Evolutionary conservation across 2,888 invertebrate species (phyloP).

Genomic region (Lagria hirta): DNA sequence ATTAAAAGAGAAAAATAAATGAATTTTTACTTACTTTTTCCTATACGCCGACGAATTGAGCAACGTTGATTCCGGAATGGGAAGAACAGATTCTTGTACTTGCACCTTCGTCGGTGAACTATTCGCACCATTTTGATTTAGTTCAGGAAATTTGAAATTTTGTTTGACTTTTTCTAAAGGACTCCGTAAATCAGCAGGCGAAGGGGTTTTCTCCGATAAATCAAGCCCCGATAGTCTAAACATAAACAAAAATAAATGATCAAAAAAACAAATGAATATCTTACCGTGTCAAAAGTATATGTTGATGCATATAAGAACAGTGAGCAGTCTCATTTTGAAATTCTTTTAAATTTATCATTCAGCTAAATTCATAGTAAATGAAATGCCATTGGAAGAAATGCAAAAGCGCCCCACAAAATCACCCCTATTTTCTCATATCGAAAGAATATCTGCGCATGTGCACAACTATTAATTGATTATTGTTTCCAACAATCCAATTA

Average conservation of each 20-base stretch:
- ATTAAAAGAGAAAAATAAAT: constrained; percentile 10
- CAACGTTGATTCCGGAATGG: constrained; percentile 44
- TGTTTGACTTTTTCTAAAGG: constrained; percentile 49
- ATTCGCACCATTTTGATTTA: constrained; percentile 42
- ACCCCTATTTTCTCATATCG: too few relatives aligned
- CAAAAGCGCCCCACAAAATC: too few relatives aligned
- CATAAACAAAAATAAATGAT: too few relatives aligned
- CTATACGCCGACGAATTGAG: constrained; percentile 42
- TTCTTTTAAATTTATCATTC: constrained; percentile 46
- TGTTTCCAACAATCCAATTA: too few relatives aligned
- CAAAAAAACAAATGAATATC: too few relatives aligned
- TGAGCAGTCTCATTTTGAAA: constrained; percentile 44
- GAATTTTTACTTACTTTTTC: constrained; percentile 44
- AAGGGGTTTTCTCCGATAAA: constrained; percentile 42
- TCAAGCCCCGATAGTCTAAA: constrained; percentile 48
- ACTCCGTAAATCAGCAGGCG: constrained; percentile 37
- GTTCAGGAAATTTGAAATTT: constrained; percentile 43
- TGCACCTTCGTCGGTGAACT: constrained; percentile 39
- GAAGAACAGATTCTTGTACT: constrained; percentile 40
- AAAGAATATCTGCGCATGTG: constrained; percentile 25
- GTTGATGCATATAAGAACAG: constrained; percentile 53
- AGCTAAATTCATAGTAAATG: too few relatives aligned
- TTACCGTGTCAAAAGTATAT: constrained; percentile 54
- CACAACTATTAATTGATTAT: constrained; percentile 27
- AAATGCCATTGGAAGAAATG: too few relatives aligned